Evolutionary conservation across 2,797 vertebrate genomes (phyloP).

Genomic region (Phaenicophaeus curvirostris): DNA sequence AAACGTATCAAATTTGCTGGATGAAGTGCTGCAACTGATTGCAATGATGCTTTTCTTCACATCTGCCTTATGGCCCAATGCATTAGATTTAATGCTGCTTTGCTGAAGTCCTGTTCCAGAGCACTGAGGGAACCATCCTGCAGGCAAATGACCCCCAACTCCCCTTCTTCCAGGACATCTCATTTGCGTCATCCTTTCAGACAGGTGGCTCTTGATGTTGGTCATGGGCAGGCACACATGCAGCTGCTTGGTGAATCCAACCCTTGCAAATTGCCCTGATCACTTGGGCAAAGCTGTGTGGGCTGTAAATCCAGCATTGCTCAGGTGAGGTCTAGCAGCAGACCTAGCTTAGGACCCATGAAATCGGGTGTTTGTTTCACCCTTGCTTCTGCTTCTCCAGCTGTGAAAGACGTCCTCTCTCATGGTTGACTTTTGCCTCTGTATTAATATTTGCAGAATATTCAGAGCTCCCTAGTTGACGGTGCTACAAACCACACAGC

Average conservation of each 20-base stretch:
- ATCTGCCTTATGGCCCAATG: neutral
- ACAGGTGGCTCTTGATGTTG: rapidly evolving
- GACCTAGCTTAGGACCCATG: neutral
- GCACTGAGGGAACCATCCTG: neutral
- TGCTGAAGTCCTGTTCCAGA: neutral
- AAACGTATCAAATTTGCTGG: neutral
- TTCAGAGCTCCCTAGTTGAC: neutral
- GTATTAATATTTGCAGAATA: neutral
- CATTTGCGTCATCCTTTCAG: neutral
- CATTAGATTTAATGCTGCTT: neutral
- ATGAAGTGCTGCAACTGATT: neutral
- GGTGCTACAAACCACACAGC: neutral
- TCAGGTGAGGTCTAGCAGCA: neutral
- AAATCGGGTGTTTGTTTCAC: neutral
- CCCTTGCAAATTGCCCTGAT: rapidly evolving
- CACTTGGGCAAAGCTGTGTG: neutral
- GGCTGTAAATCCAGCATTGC: neutral
- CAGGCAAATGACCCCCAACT: rapidly evolving
- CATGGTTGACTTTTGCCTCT: neutral
- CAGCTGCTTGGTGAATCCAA: neutral
- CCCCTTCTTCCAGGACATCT: neutral
- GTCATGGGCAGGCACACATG: neutral
- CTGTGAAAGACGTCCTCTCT: neutral
- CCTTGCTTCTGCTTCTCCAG: neutral
- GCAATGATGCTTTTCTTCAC: neutral